phyloP scores from a whole-genome alignment of 2,113 vertebrate species.

The Calidris pygmaea region DNA sequence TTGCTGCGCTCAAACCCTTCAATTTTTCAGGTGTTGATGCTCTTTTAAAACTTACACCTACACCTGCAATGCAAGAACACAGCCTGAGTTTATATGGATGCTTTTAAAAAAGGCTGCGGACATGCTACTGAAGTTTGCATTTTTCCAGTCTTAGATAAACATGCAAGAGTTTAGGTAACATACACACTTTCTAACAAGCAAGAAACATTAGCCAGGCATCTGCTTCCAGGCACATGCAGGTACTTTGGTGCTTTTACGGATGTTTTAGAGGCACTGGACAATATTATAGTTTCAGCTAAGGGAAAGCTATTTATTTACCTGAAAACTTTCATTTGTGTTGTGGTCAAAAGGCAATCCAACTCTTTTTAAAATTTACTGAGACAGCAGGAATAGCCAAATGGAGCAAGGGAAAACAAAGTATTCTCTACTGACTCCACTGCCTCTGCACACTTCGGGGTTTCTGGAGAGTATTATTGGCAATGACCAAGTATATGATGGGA shows the following conservation, averaged over 20 bases:
- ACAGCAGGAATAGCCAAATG: background rate
- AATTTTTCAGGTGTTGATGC: background rate
- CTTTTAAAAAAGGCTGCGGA: background rate
- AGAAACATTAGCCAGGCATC: background rate
- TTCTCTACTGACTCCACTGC: background rate
- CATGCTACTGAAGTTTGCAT: background rate
- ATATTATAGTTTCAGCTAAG: background rate
- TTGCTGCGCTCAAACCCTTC: background rate
- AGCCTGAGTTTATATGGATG: background rate
- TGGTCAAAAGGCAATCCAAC: background rate
- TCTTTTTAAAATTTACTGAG: background rate
- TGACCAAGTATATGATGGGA: rapidly evolving
- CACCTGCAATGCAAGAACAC: background rate
- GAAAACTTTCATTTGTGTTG: background rate
- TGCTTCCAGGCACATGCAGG: background rate
- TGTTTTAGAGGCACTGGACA: background rate
- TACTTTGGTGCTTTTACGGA: background rate
- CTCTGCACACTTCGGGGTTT: background rate
- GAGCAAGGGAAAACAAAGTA: background rate
- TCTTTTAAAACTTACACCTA: background rate
- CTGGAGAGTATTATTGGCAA: background rate
- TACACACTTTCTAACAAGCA: background rate
- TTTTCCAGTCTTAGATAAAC: background rate
- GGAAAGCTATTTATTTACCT: background rate
- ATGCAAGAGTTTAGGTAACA: conserved; percentile 11